Conservation (phyloP, 1,140 invertebrate genomes). For the Panagrolaimus sp. region DNA sequence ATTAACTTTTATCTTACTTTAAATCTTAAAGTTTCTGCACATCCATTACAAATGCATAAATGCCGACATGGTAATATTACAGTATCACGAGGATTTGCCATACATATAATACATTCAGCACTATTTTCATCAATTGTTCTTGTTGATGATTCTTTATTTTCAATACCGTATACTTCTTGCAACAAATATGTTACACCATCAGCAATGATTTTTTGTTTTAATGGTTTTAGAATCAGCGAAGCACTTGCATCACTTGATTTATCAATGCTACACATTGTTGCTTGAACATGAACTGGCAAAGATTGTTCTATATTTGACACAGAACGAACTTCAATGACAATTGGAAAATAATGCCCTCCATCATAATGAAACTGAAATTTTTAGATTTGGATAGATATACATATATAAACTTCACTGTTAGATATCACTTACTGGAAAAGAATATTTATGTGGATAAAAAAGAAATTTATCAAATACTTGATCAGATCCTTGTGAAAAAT, state of each 20-base stretch:
- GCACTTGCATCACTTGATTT: slow-evolving; percentile 72
- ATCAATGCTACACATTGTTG: slow-evolving; percentile 85
- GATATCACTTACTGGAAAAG: not conserved
- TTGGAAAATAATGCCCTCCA: slow-evolving; percentile 51
- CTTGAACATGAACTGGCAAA: slow-evolving; percentile 75
- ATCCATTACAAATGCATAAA: slow-evolving; percentile 90
- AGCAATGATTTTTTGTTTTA: slow-evolving; percentile 96
- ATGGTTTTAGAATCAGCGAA: slow-evolving; percentile 81
- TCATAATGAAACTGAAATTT: slow-evolving; percentile 51
- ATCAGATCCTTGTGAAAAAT: slow-evolving; percentile 37
- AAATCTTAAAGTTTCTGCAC: slow-evolving; percentile 89
- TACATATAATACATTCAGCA: slow-evolving; percentile 97
- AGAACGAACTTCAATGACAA: slow-evolving; percentile 53
- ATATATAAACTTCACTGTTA: not conserved
- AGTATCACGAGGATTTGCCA: slow-evolving; percentile 93
- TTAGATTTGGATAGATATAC: not conserved
- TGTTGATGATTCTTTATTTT: slow-evolving; percentile 72
- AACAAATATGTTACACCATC: slow-evolving; percentile 92
- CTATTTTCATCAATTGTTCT: slow-evolving; percentile 75
- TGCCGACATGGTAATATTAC: slow-evolving; percentile 94
- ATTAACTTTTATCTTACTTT: slow-evolving; percentile 61
- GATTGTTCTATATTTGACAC: slow-evolving; percentile 27
- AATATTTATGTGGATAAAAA: slow-evolving; percentile 42
- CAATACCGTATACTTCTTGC: slow-evolving; percentile 99
- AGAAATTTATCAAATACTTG: slow-evolving; percentile 41